Evolutionary conservation across 1,140 invertebrate species (phyloP), one percentile per base, ranked within the genome.

Genomic region (Dysdera silvatica): DNA sequence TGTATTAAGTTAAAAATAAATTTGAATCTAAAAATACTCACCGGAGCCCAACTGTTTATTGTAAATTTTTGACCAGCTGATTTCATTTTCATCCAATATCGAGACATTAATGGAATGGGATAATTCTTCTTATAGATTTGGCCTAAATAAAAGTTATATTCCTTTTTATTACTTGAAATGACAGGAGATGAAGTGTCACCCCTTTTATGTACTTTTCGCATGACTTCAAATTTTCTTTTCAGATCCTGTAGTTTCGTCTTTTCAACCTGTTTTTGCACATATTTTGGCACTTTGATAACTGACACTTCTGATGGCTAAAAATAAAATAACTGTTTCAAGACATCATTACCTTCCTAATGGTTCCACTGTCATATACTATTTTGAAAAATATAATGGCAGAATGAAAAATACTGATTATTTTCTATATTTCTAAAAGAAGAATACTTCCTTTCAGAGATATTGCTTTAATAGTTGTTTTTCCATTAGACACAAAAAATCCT

Each of bases 71-170:
- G 62, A 7, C 67, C 68, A 37, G 53, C 40, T 35, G 55, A 56
- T 55, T 68, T 68, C 16, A 20, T 26, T 52, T 62, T 68, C 4
- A 51, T 48, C 69, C 69, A 71, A 28, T 32, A 49, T 60, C 60
- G 45, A 10, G 61, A 65, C 23, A 59, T 53, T 6, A 71, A 47
- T 4, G 66, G 68, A 7, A 71, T 32, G 3, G 59, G 7, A 8
- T 65, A 53, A 18, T 40, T 18, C 33, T 69, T 61, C 6, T 53
- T 47, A 61, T 71, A 71, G 6, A 37, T 32, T 49, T 69, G 68
- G 16, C 65, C 61, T 26, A 65, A 54, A 35, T 69, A 70, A 54
- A 62, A 58, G 43, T 68, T 71, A n/a, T 66, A 64, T n/a, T 62
- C 45, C 23, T 61, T 41, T 28, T 56, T n/a, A 1, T 60, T 62